These are phyloP conservation scores for Beris chalybata DNA, from an alignment of 2,888 invertebrate species.

Conservation along the genomic window DNA sequence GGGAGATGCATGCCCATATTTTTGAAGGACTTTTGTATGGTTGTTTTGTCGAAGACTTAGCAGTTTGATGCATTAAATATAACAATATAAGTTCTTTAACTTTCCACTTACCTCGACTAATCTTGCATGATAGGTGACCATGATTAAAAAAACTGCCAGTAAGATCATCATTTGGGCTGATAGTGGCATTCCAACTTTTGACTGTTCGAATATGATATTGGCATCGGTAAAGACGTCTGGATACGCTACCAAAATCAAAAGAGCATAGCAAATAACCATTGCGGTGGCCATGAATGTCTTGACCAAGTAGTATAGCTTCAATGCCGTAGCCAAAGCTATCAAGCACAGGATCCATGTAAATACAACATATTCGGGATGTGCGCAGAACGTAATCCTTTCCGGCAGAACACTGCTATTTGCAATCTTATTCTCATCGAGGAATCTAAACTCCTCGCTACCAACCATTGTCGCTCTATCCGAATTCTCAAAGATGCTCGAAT, in stretches of 20 bases:
- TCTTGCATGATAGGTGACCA: constrained; percentile 88
- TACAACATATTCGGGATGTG: constrained; percentile 82
- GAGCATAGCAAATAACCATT: constrained; percentile 74
- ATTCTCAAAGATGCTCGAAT: constrained; percentile 10
- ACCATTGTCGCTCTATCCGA: constrained; percentile 14
- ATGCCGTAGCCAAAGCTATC: constrained; percentile 86
- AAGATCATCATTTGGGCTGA: constrained; percentile 80
- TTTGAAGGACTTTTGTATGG: no score
- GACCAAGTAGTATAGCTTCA: constrained; percentile 85
- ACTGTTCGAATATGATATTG: constrained; percentile 41
- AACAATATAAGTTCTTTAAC: neutral
- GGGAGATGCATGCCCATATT: no score
- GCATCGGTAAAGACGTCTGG: constrained; percentile 58
- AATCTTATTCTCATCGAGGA: constrained; percentile 2
- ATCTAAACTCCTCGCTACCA: neutral
- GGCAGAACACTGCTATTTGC: constrained; percentile 3
- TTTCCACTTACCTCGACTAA: constrained; percentile 77
- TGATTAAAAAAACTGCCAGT: constrained; percentile 77
- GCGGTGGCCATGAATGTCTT: constrained; percentile 77
- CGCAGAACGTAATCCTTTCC: constrained; percentile 40
- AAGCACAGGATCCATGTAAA: constrained; percentile 93
- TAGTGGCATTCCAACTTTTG: constrained; percentile 66
- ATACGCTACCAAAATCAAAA: constrained; percentile 67
- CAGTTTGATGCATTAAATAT: neutral
- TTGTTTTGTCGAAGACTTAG: neutral